These are phyloP conservation scores for Cryptophagus acutangulus DNA, from an alignment of 2,888 invertebrate genomes.

Conservation along the genomic window DNA sequence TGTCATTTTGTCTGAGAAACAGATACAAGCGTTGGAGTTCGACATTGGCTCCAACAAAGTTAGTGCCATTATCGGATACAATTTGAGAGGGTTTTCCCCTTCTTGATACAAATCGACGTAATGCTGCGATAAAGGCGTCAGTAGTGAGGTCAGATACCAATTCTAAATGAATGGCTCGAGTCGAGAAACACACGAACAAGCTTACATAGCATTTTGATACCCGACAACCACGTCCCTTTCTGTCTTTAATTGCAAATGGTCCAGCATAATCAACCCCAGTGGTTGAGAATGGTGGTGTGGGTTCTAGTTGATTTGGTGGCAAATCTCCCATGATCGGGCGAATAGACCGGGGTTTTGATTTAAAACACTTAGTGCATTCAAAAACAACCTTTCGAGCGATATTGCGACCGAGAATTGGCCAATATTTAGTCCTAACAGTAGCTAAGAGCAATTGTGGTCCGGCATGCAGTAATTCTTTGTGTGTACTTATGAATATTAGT, in stretches of 20 bases:
- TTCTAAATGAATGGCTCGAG: conserved; percentile 31
- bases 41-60: conserved; percentile 18
- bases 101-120: conserved; percentile 26
- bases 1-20: conserved; percentile 8
- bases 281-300: conserved; percentile 14
- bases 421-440: conserved; percentile 14
- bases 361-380: neutral
- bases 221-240: conserved; percentile 12
- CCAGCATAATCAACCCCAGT: conserved; percentile 21
- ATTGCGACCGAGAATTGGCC: conserved; percentile 11
- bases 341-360: conserved; percentile 4
- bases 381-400: neutral
- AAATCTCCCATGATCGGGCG: conserved; percentile 16
- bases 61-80: conserved; percentile 29
- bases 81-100: conserved; percentile 23
- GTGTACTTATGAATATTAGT: conserved; percentile 10
- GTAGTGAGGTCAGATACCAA: conserved; percentile 23
- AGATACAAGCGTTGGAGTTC: conserved; percentile 10
- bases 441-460: conserved; percentile 16
- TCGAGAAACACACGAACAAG: conserved; percentile 18
- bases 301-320: conserved; percentile 11
- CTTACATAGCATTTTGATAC: conserved; percentile 15
- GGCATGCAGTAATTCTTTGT: conserved; percentile 15
- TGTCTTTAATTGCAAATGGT: conserved; percentile 12
- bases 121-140: conserved; percentile 24